Evolutionary conservation across 2,888 invertebrate genomes (phyloP), one percentile per base, ranked within the genome.

Genomic region (Heliconius erato): DNA sequence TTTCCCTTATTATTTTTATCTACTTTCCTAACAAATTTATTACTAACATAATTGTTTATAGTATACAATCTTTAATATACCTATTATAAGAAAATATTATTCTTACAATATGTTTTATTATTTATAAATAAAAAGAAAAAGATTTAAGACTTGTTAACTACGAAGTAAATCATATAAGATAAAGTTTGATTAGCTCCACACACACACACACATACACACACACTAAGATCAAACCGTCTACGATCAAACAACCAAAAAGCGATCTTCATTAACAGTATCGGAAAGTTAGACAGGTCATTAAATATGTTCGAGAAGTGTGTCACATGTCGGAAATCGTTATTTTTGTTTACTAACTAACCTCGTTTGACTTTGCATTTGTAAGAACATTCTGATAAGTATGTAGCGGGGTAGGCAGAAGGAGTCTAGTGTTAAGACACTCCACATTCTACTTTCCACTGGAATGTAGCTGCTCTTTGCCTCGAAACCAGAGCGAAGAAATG

Each of bases 201-300:
- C 16, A 54, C 54, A 69, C 32, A 40, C 35, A 40, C 35, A 9
- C 32, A 32, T 32, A 32, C 28, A 35, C 6, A 35, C n/a, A 54
- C 54, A 69, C 49, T 26, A 59, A 79, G 63, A 79, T 65, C 63
- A 63, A 79, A 79, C 26, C 23, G 71, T 40, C 59, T 63, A 71
- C 71, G 23, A 44, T 72, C 23, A 32, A 59, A 74, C 14, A 63
- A 40, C 40, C 72, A 40, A 63, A 72, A 78, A 78, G 44, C 19
- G 44, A 49, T 65, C 49, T 49, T 67, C 28, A 40, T 67, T 78
- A 72, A 26, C 72, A 67, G 65, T 78, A 78, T 44, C 40, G 65
- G 63, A 78, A 78, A 67, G 40, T 77, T 67, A 67, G 65, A 77
- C 77, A 77, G 67, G 78, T 23, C 78, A 78, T 78, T 78, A 78